Percentiles rank a stretch among this genome's conserved stretches.
These are phyloP conservation scores for Hemicentrotus pulcherrimus DNA, from an alignment of 35 echinoderm and acorn worm species.

Conservation along the genomic window DNA sequence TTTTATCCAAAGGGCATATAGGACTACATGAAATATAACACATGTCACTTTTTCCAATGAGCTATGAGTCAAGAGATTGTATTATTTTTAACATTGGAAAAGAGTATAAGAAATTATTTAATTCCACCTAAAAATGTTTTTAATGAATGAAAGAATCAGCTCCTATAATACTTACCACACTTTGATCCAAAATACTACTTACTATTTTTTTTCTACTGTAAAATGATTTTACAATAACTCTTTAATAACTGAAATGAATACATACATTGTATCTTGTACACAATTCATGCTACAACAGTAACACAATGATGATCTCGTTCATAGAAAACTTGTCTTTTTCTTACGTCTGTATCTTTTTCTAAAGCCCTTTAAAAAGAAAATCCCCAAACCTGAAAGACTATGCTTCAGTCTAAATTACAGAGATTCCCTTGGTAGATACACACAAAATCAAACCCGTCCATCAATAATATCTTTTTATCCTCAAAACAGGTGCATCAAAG, in stretches of 20 bases:
- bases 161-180: too few species aligned
- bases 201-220: not conserved
- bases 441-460: not conserved
- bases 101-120: too few species aligned
- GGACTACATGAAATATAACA: too few species aligned
- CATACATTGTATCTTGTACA: not conserved
- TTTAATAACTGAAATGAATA: not conserved
- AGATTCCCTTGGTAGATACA: not conserved
- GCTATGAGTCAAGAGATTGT: too few species aligned
- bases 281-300: too few species aligned
- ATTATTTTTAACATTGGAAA: too few species aligned
- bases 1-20: not conserved
- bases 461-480: not conserved
- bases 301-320: not conserved
- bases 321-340: not conserved
- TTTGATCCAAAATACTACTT: too few species aligned
- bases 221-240: not conserved
- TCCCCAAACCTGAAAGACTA: not conserved
- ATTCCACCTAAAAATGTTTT: too few species aligned
- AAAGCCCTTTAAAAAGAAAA: not conserved
- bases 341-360: not conserved
- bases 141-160: too few species aligned
- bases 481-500: slow-evolving; percentile 10
- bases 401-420: not conserved
- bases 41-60: too few species aligned